Percentiles rank a stretch among this genome's conserved stretches.
phyloP scores from a whole-genome alignment of 35 echinoderm and acorn worm species.

The Ptychodera flava region DNA sequence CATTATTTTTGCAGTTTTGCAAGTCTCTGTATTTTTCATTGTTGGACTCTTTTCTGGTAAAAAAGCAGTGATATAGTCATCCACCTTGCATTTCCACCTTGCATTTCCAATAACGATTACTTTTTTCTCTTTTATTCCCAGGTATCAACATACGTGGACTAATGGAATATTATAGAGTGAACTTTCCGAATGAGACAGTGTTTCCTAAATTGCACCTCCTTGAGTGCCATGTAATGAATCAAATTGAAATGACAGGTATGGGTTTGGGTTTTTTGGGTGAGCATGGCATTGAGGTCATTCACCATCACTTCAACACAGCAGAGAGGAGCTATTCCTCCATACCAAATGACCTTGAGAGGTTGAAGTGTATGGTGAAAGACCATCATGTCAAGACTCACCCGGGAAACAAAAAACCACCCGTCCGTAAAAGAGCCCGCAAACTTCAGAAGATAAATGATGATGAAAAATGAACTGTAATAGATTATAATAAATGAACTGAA shows the following conservation, averaged over 20 bases:
- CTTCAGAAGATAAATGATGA: too few species aligned
- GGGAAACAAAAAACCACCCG: neutral
- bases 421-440: neutral
- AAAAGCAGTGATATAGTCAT: neutral
- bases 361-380: neutral
- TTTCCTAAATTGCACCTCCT: slow-evolving; percentile 50
- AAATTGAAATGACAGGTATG: slow-evolving; percentile 16
- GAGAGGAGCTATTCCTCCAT: neutral
- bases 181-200: slow-evolving; percentile 20
- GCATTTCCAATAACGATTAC: neutral
- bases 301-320: slow-evolving; percentile 25
- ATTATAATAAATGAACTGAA: too few species aligned
- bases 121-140: slow-evolving; percentile 27
- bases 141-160: slow-evolving; percentile 19
- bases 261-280: slow-evolving; percentile 41
- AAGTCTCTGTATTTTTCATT: neutral
- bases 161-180: slow-evolving; percentile 6
- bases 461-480: too few species aligned
- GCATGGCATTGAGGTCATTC: slow-evolving; percentile 36
- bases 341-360: neutral
- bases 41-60: neutral
- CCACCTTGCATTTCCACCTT: neutral
- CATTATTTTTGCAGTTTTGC: too few species aligned
- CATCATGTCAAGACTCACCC: neutral
- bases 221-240: slow-evolving; percentile 20